Percentiles rank a stretch among this genome's conserved stretches.
Conservation (phyloP, 2,113 vertebrate genomes). For the Sander lucioperca region DNA sequence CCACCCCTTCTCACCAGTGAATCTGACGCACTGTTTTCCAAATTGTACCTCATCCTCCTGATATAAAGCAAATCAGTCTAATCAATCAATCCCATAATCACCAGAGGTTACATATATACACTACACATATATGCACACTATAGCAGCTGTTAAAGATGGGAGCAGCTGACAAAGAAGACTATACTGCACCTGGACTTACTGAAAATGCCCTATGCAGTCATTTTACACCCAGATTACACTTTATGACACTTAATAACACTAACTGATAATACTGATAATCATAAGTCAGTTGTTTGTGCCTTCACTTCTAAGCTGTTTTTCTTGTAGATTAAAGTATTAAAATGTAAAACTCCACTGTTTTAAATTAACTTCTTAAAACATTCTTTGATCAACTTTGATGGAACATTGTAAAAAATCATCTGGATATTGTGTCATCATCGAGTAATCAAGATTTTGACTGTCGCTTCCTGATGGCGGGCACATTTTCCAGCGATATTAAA, state of each 20-base stretch:
- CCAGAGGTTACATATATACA: neutral
- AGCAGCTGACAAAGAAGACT: neutral
- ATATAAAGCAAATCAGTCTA: neutral
- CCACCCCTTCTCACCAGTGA: neutral
- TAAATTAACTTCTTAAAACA: neutral
- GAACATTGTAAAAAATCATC: neutral
- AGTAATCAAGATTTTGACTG: slow-evolving; percentile 22
- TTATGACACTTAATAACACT: neutral
- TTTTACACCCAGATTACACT: neutral
- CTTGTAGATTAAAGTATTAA: neutral
- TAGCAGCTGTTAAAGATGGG: neutral
- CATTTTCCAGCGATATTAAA: slow-evolving; percentile 45
- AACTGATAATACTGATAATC: slow-evolving; percentile 2
- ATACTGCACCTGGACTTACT: neutral
- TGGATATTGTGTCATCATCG: slow-evolving; percentile 11
- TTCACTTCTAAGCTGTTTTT: neutral
- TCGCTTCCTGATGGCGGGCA: slow-evolving; percentile 10
- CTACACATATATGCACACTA: neutral
- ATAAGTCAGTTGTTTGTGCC: neutral
- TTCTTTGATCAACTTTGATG: neutral
- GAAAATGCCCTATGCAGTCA: neutral
- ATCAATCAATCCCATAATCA: neutral
- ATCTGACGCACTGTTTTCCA: neutral
- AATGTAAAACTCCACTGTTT: neutral
- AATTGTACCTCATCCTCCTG: neutral